Evolutionary conservation across 2,113 vertebrate genomes (phyloP), one percentile per base, ranked within the genome.

Genomic region (Megaceryle maxima): DNA sequence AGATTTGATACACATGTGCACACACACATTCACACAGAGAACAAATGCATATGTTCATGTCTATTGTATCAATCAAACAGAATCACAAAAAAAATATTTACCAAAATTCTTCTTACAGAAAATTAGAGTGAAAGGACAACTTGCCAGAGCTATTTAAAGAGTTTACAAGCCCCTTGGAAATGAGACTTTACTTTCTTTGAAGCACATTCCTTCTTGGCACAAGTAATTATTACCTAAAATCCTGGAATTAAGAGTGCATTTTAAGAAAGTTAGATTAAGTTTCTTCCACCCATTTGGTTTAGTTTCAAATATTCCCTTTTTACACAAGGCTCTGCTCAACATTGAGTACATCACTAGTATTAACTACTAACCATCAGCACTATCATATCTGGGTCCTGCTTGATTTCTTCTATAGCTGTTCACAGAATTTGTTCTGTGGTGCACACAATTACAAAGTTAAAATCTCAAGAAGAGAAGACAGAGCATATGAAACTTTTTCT

Each of bases 191-290:
- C 46, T 82, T 89, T 92, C 55, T 72, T 86, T 93, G 83, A 90
- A 89, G 56, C 59, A 87, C 62, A 69, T 95, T 93, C 64, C 53
- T 93, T 90, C 80, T 51, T 85, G 76, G 90, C 91, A 89, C 26
- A 66, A 92, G 46, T 66, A 93, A 89, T 87, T 87, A 90, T 74
- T 95, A 90, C 50, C 59, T 87, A 93, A 86, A 91, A 84, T 43
- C 41, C 72, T 88, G 44, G 53, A 86, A 63, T 75, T 91, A 73
- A 93, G 39, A 87, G 24, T 56, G 12, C 19, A 59, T 82, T 89
- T 89, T 67, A 56, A 59, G 44, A 83, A 74, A 29, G 33, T 35
- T 60, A 69, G 18, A 33, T 44, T 83, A 4, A 25, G 50, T 56
- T 41, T 16, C 53, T 68, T 66, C 11, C 39, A 83, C n/a, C 18